Percentiles rank a stretch among this genome's conserved stretches.
phyloP scores from a whole-genome alignment of 2,888 invertebrate species.

The Papilio demoleus region DNA sequence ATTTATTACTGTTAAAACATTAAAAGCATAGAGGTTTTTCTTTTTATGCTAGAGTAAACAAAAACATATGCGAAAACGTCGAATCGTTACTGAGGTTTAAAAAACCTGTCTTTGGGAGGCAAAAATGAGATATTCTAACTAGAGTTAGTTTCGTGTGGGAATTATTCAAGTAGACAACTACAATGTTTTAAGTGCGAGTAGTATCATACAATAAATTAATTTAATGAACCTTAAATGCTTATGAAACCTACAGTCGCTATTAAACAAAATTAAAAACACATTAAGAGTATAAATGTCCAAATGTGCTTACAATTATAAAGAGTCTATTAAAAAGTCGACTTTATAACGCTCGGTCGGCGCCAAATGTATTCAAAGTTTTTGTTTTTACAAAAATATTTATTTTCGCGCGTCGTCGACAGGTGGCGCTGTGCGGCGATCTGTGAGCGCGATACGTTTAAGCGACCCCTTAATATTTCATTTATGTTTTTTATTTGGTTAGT shows the following conservation, averaged over 20 bases:
- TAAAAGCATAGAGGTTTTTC: neutral
- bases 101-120: no score
- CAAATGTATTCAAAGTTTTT: constrained; percentile 49
- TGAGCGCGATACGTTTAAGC: constrained; percentile 69
- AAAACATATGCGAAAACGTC: no score
- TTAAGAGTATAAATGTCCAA: neutral
- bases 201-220: neutral
- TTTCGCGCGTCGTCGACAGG: constrained; percentile 70
- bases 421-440: constrained; percentile 67
- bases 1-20: constrained; percentile 19
- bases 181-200: neutral
- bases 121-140: neutral
- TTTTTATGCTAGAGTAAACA: neutral
- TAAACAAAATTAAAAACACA: constrained; percentile 8
- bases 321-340: constrained; percentile 14
- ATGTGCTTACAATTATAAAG: constrained; percentile 13
- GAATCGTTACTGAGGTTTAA: neutral
- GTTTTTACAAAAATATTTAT: constrained; percentile 61
- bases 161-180: neutral
- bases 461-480: constrained; percentile 68
- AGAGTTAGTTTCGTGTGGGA: neutral
- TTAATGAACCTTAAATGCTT: neutral
- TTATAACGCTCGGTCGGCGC: constrained; percentile 14
- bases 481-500: constrained; percentile 26
- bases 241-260: neutral